Evolutionary conservation across 1,140 invertebrate genomes (phyloP), one percentile per base, ranked within the genome.

Genomic region (Pseudachorutes palmiensis): DNA sequence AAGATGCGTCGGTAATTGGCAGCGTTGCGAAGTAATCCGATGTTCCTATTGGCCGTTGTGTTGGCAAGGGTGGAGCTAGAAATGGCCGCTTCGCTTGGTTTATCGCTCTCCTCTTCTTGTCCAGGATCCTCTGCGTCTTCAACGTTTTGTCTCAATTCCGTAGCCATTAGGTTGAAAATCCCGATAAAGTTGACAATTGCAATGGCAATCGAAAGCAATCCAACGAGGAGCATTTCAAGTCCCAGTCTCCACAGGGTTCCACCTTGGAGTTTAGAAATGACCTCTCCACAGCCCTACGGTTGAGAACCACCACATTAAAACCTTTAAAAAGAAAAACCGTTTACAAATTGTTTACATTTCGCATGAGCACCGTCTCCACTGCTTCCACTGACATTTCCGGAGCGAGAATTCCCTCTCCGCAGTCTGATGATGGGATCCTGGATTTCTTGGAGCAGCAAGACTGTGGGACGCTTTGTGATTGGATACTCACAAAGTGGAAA

Each of bases 381-480:
- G 22, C 62, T 51, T 3, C 28, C 33, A 49, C 14, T 30, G 36
- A 41, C 45, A 19, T 28, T 30, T 57, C 55, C 2, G 66, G 61
- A 1, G 2, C 32, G 12, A 64, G 19, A 28, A 57, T 1, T 1
- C 66, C 66, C 1, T 28, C 24, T 0, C 66, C 66, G 29, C 66
- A 68, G 16, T 31, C 33, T 12, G 16, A 16, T 0, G 22, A 2
- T 0, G 61, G 60, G 2, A 57, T 30, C 9, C 26, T 55, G 19
- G 30, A 3, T 28, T 58, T 62, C 48, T 33, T 36, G 1, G 19
- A 22, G 28, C 66, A 68, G 33, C 66, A 68, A 0, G 66, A 63
- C n/a, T 63, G 45, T 19, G 66, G 66, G 2, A 68, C 66, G 16
- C 41, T 51, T 19, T 41, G 16, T 32, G 32, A 24, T 57, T 49